Evolutionary conservation across 2,797 vertebrate genomes (phyloP).

Genomic region (Glyptemys insculpta): DNA sequence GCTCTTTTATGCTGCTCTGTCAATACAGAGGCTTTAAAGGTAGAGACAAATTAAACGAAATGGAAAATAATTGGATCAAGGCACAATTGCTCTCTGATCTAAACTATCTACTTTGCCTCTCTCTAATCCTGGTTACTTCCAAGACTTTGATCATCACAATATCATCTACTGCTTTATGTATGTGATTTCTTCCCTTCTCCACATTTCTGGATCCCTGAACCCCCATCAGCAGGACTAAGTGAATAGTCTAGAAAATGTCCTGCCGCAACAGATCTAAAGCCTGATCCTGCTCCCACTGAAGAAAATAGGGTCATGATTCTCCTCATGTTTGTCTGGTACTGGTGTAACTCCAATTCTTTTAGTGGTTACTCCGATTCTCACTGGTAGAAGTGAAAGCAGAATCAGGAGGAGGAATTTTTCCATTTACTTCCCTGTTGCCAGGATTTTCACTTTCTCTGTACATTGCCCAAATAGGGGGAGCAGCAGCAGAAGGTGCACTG

Average conservation of each 20-base stretch:
- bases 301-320: neutral
- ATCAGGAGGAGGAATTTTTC: neutral
- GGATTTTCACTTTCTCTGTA: neutral
- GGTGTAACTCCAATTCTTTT: neutral
- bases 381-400: neutral
- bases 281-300: neutral
- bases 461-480: neutral
- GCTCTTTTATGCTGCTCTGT: neutral
- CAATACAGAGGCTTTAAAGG: neutral
- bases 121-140: neutral
- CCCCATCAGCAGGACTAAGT: neutral
- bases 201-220: neutral
- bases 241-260: neutral
- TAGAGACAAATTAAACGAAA: neutral
- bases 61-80: neutral
- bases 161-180: neutral
- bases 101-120: neutral
- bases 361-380: neutral
- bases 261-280: neutral
- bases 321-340: neutral
- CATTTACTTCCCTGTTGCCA: neutral
- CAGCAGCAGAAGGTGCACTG: neutral
- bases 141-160: neutral
- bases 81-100: neutral
- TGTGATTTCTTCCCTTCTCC: neutral